Conservation (phyloP, 2,888 invertebrate species). For the Tricholauxania praeusta region DNA sequence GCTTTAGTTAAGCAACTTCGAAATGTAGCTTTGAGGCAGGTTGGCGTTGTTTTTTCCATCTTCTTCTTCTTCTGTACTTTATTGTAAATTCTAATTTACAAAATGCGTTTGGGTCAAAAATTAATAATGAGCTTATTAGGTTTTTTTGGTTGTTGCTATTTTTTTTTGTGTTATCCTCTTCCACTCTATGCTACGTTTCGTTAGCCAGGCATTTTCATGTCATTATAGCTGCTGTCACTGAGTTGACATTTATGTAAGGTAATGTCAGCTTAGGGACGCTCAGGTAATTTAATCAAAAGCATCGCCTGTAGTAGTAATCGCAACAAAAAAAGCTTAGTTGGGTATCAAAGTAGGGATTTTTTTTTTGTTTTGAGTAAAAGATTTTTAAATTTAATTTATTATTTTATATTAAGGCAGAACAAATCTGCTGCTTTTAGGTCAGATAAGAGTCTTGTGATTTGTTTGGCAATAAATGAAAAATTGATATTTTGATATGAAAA, state of each 20-base stretch:
- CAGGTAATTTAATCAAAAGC: slow-evolving; percentile 25
- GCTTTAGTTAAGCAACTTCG: no score
- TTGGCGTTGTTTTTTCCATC: neutral
- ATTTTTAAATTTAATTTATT: slow-evolving; percentile 18
- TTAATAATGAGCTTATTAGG: slow-evolving; percentile 43
- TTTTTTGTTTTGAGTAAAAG: neutral
- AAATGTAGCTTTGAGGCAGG: slow-evolving; percentile 1
- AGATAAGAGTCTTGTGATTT: no score
- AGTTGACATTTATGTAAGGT: slow-evolving; percentile 19
- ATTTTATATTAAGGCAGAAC: no score
- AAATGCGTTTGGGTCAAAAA: slow-evolving; percentile 44
- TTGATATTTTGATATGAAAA: no score
- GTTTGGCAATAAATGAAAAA: no score
- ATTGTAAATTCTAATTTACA: slow-evolving; percentile 35
- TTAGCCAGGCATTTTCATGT: neutral
- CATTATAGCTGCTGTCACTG: slow-evolving; percentile 15
- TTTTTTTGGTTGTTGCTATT: slow-evolving; percentile 20
- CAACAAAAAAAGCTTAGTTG: slow-evolving; percentile 7
- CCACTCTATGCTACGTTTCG: neutral
- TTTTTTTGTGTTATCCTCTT: neutral
- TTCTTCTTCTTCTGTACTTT: neutral
- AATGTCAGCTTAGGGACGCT: slow-evolving; percentile 9
- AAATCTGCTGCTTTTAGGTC: no score
- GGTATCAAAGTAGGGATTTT: slow-evolving; percentile 2
- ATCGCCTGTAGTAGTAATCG: neutral